Evolutionary conservation across 2,888 invertebrate species (phyloP).

Genomic region (Agrypnus murinus): DNA sequence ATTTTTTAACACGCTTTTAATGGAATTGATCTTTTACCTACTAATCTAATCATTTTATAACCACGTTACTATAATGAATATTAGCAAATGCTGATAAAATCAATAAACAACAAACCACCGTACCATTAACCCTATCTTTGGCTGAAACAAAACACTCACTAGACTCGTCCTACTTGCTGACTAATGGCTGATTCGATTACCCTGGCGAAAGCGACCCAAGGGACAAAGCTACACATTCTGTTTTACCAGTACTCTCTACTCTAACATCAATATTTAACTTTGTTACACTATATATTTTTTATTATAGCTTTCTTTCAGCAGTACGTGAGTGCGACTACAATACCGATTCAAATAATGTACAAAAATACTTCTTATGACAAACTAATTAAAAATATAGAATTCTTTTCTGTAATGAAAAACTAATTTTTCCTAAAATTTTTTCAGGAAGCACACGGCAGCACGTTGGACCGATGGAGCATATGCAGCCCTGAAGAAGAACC

Average conservation of each 20-base stretch:
- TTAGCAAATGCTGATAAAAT: conserved; percentile 12
- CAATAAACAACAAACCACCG: conserved; percentile 24
- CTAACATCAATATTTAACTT: conserved; percentile 23
- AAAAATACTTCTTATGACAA: no score
- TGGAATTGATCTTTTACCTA: no score
- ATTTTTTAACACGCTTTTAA: conserved; percentile 65
- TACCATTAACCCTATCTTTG: conserved; percentile 34
- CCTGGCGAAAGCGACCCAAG: conserved; percentile 17
- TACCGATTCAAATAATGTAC: no score
- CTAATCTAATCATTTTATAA: no score
- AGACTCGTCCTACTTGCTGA: conserved; percentile 33
- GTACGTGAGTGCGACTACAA: no score
- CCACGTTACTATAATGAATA: background rate
- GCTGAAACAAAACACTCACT: conserved; percentile 38
- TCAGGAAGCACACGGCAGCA: conserved; percentile 87
- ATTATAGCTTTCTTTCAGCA: no score
- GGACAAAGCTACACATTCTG: conserved; percentile 22
- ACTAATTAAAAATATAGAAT: no score
- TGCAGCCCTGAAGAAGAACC: conserved; percentile 92
- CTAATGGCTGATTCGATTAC: conserved; percentile 44
- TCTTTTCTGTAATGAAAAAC: background rate
- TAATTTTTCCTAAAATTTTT: conserved; percentile 10
- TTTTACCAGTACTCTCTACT: conserved; percentile 13
- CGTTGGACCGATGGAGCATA: conserved; percentile 92
- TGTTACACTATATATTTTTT: background rate